Evolutionary conservation across 2,797 vertebrate species (phyloP).

Genomic region (Cryptoblepharus egeriae): DNA sequence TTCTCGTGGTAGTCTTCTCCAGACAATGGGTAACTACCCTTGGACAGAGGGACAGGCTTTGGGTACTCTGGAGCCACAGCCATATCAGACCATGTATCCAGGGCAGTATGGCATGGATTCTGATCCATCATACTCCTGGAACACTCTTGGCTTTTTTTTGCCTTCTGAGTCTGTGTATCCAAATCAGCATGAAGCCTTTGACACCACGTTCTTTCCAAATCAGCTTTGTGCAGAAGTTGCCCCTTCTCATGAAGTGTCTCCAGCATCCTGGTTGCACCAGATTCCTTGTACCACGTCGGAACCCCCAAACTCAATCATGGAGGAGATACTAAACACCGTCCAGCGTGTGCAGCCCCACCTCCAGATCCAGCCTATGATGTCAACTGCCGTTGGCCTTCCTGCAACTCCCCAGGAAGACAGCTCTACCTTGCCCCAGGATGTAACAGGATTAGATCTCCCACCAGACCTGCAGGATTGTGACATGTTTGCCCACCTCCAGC

Average conservation of each 20-base stretch:
- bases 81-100: neutral
- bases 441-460: neutral
- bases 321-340: slow-evolving; percentile 32
- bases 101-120: neutral
- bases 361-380: slow-evolving; percentile 6
- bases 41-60: neutral
- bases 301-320: neutral
- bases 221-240: neutral
- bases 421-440: neutral
- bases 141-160: neutral
- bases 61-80: neutral
- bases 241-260: neutral
- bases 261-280: neutral
- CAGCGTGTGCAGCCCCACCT: slow-evolving; percentile 54
- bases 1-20: neutral
- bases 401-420: neutral
- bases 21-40: neutral
- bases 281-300: neutral
- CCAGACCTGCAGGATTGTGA: neutral
- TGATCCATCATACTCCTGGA: neutral
- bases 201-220: no score
- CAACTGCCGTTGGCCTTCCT: neutral
- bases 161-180: neutral
- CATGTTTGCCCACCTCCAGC: neutral
- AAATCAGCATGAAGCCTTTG: neutral